phyloP scores from a whole-genome alignment of 2,888 invertebrate genomes.

The Pseudolycoriella hygida region DNA sequence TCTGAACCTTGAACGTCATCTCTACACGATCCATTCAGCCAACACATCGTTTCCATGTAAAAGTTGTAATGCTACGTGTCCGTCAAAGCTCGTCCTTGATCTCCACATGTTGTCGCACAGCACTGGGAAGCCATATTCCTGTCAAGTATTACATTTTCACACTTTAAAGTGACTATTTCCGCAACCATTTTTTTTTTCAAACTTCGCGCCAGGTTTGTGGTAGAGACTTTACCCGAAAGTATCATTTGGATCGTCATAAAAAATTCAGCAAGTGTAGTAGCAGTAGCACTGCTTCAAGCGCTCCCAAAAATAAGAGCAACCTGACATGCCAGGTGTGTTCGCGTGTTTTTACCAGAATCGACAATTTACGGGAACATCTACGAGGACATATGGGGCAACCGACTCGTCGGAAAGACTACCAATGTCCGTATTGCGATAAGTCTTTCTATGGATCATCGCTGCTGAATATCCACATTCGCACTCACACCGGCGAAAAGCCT shows the following conservation, averaged over 20 bases:
- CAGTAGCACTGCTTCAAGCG: no score
- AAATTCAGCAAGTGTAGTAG: conserved; percentile 23
- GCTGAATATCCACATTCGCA: conserved; percentile 43
- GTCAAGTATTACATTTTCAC: conserved; percentile 23
- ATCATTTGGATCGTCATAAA: conserved; percentile 43
- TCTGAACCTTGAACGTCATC: conserved; percentile 45
- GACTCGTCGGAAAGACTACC: conserved; percentile 36
- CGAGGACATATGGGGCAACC: conserved; percentile 45
- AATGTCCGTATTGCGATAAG: conserved; percentile 45
- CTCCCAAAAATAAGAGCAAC: conserved; percentile 15
- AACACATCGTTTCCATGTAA: conserved; percentile 42
- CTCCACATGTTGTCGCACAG: conserved; percentile 47
- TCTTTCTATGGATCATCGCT: conserved; percentile 44
- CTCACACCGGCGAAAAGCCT: conserved; percentile 47
- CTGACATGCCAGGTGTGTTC: conserved; percentile 28
- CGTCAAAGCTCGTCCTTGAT: conserved; percentile 38
- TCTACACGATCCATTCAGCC: conserved; percentile 47
- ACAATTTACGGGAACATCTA: conserved; percentile 53
- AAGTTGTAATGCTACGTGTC: conserved; percentile 48
- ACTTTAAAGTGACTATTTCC: no score
- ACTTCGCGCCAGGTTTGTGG: conserved; percentile 38
- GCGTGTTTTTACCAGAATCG: conserved; percentile 34
- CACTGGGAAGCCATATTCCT: conserved; percentile 42
- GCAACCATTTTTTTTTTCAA: no score
- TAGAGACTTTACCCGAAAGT: conserved; percentile 54